Percentiles rank a stretch among this genome's conserved stretches.
Evolutionary conservation across 2,797 vertebrate species (phyloP).

Genomic region (Darevskia mixta): DNA sequence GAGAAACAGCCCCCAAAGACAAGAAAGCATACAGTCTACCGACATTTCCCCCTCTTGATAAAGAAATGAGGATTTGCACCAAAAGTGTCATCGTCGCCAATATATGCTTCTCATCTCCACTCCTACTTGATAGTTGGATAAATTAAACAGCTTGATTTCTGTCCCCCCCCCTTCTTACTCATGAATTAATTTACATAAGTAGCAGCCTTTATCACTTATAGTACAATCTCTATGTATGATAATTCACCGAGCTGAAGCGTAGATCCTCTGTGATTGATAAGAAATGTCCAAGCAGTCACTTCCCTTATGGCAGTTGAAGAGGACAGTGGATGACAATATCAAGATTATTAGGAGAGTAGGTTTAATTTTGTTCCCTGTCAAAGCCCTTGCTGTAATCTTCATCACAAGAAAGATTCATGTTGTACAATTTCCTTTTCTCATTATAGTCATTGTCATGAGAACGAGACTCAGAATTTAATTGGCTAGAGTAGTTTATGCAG

Average conservation of each 20-base stretch:
- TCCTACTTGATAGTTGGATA: constrained; percentile 32
- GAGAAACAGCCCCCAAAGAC: neutral
- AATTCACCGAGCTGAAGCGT: constrained; percentile 36
- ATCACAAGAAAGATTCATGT: constrained; percentile 47
- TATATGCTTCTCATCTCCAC: constrained; percentile 21
- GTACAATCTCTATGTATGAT: constrained; percentile 21
- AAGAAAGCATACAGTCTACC: neutral
- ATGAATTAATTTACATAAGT: constrained; percentile 54
- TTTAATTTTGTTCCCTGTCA: constrained; percentile 58
- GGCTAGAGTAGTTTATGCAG: constrained; percentile 24
- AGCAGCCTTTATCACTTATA: constrained; percentile 46
- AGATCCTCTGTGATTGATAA: constrained; percentile 30
- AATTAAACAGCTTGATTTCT: constrained; percentile 29
- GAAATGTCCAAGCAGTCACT: constrained; percentile 33
- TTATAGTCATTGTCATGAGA: constrained; percentile 42
- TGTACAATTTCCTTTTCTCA: constrained; percentile 54
- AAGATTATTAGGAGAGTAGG: constrained; percentile 45
- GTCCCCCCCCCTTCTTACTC: constrained; percentile 25
- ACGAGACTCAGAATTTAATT: constrained; percentile 35
- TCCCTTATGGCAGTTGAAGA: constrained; percentile 46
- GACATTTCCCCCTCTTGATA: constrained; percentile 9
- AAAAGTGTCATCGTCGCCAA: constrained; percentile 25
- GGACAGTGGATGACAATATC: constrained; percentile 50
- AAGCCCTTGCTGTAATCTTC: constrained; percentile 40
- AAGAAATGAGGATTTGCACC: constrained; percentile 40